Evolutionary conservation across 2,888 invertebrate genomes (phyloP).

Genomic region (Tridacna crocea): DNA sequence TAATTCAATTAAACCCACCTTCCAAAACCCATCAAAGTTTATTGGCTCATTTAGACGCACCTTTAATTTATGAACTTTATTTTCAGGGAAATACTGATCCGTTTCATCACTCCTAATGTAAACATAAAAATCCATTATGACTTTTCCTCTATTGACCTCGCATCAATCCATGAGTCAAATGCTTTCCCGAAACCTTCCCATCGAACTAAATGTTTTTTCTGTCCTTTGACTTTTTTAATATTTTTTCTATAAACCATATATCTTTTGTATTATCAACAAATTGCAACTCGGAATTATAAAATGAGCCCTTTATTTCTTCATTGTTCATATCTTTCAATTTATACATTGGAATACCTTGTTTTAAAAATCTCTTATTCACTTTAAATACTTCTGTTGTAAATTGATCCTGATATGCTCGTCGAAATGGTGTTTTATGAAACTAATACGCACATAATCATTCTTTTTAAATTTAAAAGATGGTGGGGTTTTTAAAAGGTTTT

Average conservation of each 20-base stretch:
- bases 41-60: constrained; percentile 1
- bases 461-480: constrained; percentile 30
- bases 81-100: background rate
- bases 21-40: constrained; percentile 10
- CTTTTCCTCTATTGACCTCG: constrained; percentile 20
- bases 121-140: constrained; percentile 30
- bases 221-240: constrained; percentile 17
- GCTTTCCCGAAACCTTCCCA: constrained; percentile 17
- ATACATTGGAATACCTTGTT: constrained; percentile 32
- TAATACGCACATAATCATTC: constrained; percentile 34
- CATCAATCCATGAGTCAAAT: constrained; percentile 28
- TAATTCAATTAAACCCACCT: background rate
- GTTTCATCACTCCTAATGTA: constrained; percentile 13
- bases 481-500: background rate
- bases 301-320: constrained; percentile 32
- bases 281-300: constrained; percentile 35
- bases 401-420: constrained; percentile 47
- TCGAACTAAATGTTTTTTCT: constrained; percentile 12
- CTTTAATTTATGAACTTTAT: too few species aligned
- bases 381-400: constrained; percentile 49
- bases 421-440: constrained; percentile 48
- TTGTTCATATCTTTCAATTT: constrained; percentile 25
- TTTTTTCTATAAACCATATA: constrained; percentile 37
- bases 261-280: constrained; percentile 28
- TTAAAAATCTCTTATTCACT: constrained; percentile 1